Evolutionary conservation across 2,113 vertebrate genomes (phyloP), one percentile per base, ranked within the genome.

Genomic region (Cinclus cinclus): DNA sequence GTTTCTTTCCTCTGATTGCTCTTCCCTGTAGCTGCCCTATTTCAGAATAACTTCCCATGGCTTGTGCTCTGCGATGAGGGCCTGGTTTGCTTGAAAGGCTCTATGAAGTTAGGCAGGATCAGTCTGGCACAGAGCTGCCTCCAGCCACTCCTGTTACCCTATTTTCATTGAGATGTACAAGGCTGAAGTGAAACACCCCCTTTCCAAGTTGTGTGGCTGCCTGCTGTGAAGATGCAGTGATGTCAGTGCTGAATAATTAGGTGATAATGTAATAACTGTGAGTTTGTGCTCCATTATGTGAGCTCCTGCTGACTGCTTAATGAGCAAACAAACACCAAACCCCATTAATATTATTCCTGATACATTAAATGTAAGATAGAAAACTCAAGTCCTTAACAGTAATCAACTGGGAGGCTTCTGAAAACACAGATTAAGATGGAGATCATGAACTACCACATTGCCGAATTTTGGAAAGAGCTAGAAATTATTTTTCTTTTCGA

Each of bases 271-370:
- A 95, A 96, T 95, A 95, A 95, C 81, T 93, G 76, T 3, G 53
- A 87, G 75, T 89, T 95, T 93, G 60, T 93, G 70, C 77, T 92
- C 76, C 78, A 84, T 86, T 95, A 90, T 95, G 84, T 85, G 94
- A 93, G 69, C 83, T 92, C 96, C 94, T 79, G 96, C 96, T 93
- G 97, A 73, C 70, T 95, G 71, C 89, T 89, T 94, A 97, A 94
- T 92, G 90, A 94, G 80, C 69, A 96, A 97, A 95, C 82, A 87
- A 90, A 95, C 92, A 35, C 64, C 85, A 59, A 65, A 64, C 2
- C 42, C 71, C 39, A 83, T 93, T 91, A 93, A 92, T 88, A 94
- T 90, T 91, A 84, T 55, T 90, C 24, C 75, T 83, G 17, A 79
- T 92, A 64, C 71, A 92, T 81, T 89, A 89, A 81, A 70, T 60